Percentiles rank a stretch among this genome's conserved stretches.
Conservation (phyloP, 2,113 vertebrate species). For the Xerus inauris region DNA sequence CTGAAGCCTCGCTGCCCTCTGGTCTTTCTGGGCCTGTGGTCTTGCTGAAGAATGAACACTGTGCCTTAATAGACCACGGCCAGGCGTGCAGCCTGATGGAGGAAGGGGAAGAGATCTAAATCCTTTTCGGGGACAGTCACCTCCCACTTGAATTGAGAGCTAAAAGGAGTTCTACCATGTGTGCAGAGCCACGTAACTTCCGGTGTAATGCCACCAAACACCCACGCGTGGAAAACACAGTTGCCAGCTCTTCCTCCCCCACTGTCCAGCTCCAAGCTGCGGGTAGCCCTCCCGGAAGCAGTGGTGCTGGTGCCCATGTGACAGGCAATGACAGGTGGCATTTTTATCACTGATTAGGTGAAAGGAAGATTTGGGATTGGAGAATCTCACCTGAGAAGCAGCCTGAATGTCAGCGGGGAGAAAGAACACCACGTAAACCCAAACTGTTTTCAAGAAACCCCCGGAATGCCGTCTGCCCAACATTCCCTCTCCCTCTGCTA, state of each 20-base stretch:
- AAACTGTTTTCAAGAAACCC: background rate
- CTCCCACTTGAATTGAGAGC: slow-evolving; percentile 35
- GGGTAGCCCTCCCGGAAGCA: background rate
- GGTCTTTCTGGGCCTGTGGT: accelerated
- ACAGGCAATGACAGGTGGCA: background rate
- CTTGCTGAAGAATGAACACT: accelerated
- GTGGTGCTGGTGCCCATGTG: accelerated
- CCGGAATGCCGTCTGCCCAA: background rate
- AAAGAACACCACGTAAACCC: background rate
- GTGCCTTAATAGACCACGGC: background rate
- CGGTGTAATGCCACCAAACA: background rate
- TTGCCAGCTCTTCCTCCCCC: background rate
- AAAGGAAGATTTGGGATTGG: background rate
- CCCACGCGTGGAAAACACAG: background rate
- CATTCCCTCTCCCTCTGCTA: background rate
- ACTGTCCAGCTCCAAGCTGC: accelerated
- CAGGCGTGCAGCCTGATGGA: background rate
- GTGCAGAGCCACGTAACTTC: background rate
- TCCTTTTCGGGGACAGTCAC: background rate
- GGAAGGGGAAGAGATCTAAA: background rate
- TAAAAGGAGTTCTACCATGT: background rate
- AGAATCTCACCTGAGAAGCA: background rate
- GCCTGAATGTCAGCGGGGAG: background rate
- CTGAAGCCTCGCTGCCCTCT: too few species aligned
- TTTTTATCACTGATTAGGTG: background rate